Base-by-base conservation (phyloP, 2,888 invertebrate species). In the Drosophila acutilabella region DNA sequence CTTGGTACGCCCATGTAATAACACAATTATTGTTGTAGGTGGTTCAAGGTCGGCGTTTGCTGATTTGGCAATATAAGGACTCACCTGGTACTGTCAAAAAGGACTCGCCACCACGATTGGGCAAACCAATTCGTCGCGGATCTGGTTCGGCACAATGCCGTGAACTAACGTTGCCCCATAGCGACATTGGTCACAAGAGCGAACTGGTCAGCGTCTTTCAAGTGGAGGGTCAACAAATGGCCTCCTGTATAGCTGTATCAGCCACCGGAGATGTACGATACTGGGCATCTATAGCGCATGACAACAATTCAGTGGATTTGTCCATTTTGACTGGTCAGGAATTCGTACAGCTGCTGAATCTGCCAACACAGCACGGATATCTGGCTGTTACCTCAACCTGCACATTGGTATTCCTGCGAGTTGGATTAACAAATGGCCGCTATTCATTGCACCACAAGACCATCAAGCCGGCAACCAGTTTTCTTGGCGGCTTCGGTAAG, bases 361-460 rank as follows among this genome's bases (percentile, higher is more conserved):
- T 95, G 52, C 94, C 95, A 54, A 94, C 95, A 0, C 94, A 95
- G 54, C 93, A 95, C 51, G 97, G 97, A 0, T 96, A 97, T 88
- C 94, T 98, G 78, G 93, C 98, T 52, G 97, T 97, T 0, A 98
- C 98, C 11, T 98, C 98, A 0, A 98, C 98, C 0, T 97, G 97
- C 89, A 97, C 97, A 0, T 94, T 98, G 33, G 95, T 97, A 0
- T 93, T 96, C 26, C 93, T 97, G 4, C 94, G 95, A 77, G 93
- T 95, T 23, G 93, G 94, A 45, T 91, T 93, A 53, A 90, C 92
- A 79, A 94, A 94, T 67, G 96, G 96, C 0, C 94, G 96, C 30
- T 95, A 96, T 81, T 94, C 94, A 3, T 93, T 97, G 58, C 91
- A 93, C 1, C 96, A 95, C 80, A 94, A 95, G 67, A 94, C 95